phyloP scores from a whole-genome alignment of 37 sponge, comb jelly and placozoan genomes.

The Geodia barretti region DNA sequence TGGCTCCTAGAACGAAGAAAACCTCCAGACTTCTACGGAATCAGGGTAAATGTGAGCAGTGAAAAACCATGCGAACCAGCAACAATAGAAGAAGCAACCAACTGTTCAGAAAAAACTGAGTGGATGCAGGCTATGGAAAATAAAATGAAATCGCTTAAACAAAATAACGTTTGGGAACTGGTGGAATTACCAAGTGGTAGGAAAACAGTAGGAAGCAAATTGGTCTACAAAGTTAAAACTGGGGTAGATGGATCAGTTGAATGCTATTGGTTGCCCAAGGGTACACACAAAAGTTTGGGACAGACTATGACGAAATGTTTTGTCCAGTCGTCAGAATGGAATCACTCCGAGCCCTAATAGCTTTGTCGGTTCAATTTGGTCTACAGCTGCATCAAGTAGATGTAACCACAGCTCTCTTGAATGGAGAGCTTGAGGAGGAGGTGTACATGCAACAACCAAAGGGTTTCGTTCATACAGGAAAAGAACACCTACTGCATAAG shows the following conservation, averaged over 20 bases:
- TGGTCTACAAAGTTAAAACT: slow-evolving; percentile 6
- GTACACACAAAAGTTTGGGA: no score
- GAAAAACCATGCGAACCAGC: no score
- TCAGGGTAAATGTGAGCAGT: no score
- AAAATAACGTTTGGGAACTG: slow-evolving; percentile 32
- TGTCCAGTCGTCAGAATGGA: slow-evolving; percentile 23
- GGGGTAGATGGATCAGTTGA: slow-evolving; percentile 15
- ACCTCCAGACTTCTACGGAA: slow-evolving; percentile 40
- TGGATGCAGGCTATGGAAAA: slow-evolving; percentile 7
- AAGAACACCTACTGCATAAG: slow-evolving; percentile 9
- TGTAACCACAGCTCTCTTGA: no score
- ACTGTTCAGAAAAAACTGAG: slow-evolving; percentile 6
- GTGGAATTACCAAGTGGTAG: background rate
- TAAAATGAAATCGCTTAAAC: slow-evolving; percentile 4
- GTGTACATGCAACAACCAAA: slow-evolving; percentile 18
- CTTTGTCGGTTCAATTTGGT: slow-evolving; percentile 13
- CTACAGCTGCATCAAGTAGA: slow-evolving; percentile 24
- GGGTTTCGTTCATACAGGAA: no score
- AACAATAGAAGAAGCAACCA: no score
- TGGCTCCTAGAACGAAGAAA: slow-evolving; percentile 22
- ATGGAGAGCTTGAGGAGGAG: no score
- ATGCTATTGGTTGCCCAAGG: slow-evolving; percentile 25
- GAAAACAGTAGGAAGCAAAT: background rate
- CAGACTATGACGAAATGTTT: slow-evolving; percentile 50
- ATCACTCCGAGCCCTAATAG: slow-evolving; percentile 27